Conservation (phyloP, 2,797 vertebrate species). For the Sardinella longiceps region DNA sequence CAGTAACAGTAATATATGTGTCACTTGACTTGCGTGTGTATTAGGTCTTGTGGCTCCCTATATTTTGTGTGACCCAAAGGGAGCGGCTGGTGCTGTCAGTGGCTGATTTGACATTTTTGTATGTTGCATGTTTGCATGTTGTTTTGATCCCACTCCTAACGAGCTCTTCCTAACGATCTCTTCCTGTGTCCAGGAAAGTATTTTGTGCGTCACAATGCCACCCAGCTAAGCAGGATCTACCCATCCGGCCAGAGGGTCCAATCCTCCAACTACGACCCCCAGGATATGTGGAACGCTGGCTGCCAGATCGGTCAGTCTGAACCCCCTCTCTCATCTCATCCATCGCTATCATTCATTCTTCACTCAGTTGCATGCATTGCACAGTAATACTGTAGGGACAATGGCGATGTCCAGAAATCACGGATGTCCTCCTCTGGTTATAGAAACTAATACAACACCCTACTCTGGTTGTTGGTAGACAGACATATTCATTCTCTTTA, state of each 20-base stretch:
- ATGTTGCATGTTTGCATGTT: too few relatives aligned
- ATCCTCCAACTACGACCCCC: conserved; percentile 94
- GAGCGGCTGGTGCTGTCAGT: too few relatives aligned
- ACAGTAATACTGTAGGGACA: too few relatives aligned
- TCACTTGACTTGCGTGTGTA: too few relatives aligned
- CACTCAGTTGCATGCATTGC: too few relatives aligned
- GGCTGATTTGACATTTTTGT: too few relatives aligned
- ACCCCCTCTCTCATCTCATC: neutral
- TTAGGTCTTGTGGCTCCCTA: too few relatives aligned
- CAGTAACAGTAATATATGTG: too few relatives aligned
- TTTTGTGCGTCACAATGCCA: conserved; percentile 81
- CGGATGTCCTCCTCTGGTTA: too few relatives aligned
- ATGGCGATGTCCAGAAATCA: too few relatives aligned
- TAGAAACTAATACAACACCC: neutral
- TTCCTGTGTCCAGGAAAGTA: conserved; percentile 64
- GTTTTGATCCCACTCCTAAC: neutral
- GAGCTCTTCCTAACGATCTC: neutral
- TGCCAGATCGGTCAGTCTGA: conserved; percentile 88
- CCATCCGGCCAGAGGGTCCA: conserved; percentile 83
- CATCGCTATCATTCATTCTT: too few relatives aligned
- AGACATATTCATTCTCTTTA: neutral
- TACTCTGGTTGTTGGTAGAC: neutral
- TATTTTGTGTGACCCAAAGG: too few relatives aligned
- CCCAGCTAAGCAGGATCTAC: conserved; percentile 81
- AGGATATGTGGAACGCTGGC: conserved; percentile 95